Percentiles rank a stretch among this genome's conserved stretches.
Evolutionary conservation across 2,888 invertebrate genomes (phyloP).

Genomic region (Papilio protenor): DNA sequence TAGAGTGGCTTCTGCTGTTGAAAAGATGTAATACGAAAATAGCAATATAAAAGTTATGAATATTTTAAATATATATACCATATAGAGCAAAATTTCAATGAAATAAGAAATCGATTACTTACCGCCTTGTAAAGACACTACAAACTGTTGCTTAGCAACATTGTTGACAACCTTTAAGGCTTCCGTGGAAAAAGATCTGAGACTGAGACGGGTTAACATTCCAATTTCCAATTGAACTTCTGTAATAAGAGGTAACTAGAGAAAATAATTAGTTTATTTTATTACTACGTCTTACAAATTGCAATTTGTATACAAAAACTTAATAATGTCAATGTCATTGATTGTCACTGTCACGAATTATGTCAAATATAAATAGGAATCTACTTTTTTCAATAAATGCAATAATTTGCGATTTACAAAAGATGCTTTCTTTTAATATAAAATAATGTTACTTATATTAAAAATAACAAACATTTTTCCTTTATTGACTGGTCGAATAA

Average conservation of each 20-base stretch:
- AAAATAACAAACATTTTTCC: background rate
- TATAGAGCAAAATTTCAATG: background rate
- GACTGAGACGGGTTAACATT: slow-evolving; percentile 68
- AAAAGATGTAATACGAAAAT: slow-evolving; percentile 28
- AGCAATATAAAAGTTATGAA: background rate
- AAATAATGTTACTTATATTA: background rate
- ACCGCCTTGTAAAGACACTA: slow-evolving; percentile 66
- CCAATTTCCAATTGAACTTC: slow-evolving; percentile 64
- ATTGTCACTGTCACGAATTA: background rate
- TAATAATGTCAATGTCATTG: slow-evolving; percentile 8
- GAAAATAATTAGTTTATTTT: background rate
- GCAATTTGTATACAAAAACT: background rate
- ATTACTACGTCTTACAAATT: slow-evolving; percentile 4
- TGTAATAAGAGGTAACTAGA: background rate
- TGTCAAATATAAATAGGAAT: background rate
- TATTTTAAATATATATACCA: background rate
- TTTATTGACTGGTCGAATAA: no score
- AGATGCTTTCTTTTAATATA: no score
- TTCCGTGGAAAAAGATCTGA: slow-evolving; percentile 70
- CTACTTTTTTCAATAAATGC: background rate
- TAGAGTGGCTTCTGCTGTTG: slow-evolving; percentile 76
- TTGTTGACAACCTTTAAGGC: slow-evolving; percentile 73
- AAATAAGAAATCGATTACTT: slow-evolving; percentile 48
- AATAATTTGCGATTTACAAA: background rate
- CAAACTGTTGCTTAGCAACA: slow-evolving; percentile 81